phyloP scores from a whole-genome alignment of 1,140 invertebrate genomes.

The Solen grandis region DNA sequence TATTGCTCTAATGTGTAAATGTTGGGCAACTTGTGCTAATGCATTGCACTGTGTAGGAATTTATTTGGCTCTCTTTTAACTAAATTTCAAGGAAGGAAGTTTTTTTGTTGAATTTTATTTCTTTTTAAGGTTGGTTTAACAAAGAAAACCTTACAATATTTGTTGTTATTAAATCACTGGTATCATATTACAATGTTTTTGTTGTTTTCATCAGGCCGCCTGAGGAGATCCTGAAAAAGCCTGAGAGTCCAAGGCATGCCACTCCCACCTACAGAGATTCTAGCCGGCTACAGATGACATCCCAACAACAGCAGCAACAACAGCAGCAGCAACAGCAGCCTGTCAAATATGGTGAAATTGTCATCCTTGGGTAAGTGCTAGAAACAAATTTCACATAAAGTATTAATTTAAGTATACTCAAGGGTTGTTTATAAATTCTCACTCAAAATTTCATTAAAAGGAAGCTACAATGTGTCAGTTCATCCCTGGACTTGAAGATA shows the following conservation, averaged over 20 bases:
- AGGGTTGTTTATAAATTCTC: background rate
- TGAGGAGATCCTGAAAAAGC: background rate
- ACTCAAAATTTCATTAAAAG: background rate
- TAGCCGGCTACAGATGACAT: background rate
- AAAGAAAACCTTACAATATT: too few relatives aligned
- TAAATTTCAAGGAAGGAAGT: too few relatives aligned
- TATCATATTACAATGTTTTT: too few relatives aligned
- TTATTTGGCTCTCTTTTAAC: too few relatives aligned
- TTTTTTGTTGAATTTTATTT: too few relatives aligned
- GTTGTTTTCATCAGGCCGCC: background rate
- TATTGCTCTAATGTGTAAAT: too few relatives aligned
- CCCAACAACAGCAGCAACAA: background rate
- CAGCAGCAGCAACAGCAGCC: constrained; percentile 39
- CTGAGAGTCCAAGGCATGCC: background rate
- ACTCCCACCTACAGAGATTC: background rate
- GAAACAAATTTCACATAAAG: background rate
- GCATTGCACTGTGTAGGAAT: too few relatives aligned
- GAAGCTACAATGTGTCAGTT: background rate
- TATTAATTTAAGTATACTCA: background rate
- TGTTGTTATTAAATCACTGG: too few relatives aligned
- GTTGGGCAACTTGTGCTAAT: too few relatives aligned
- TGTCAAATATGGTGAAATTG: constrained; percentile 73
- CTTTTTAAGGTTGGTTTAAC: too few relatives aligned
- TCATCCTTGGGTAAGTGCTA: constrained; percentile 68
- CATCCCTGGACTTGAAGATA: constrained; percentile 2